Evolutionary conservation across 1,140 invertebrate genomes (phyloP), one percentile per base, ranked within the genome.

Genomic region (Brevipalpus yothersi): DNA sequence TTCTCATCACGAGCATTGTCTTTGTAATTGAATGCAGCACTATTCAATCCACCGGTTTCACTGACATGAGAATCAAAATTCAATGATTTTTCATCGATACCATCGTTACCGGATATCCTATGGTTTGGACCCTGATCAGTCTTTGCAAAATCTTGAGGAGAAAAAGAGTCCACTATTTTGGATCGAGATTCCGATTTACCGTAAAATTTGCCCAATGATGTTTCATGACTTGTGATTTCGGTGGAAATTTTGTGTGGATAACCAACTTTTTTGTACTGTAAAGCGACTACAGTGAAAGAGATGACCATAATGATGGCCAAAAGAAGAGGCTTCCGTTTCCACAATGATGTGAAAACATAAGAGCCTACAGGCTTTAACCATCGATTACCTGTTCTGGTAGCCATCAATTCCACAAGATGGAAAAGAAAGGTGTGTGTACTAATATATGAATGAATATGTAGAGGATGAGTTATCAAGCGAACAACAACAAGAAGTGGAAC

Each of bases 281-380:
- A 51, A 21, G 62, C 65, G 0, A 66, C 51, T 8, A 66, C 54
- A 23, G 63, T 53, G 2, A 66, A 43, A 12, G 61, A 60, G 0
- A 59, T 56, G 23, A 62, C 59, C 58, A 65, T 58, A n/a, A 65
- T 59, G 19, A 58, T 58, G 12, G 61, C 62, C 49, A 66, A 56
- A 9, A 66, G 49, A n/a, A 66, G 49, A 19, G 62, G 60, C 53
- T 65, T 65, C 12, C 63, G 47, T 39, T 63, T 53, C 64, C 64
- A 66, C 10, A 63, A 19, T 1, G 65, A 66, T n/a, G 49, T 51
- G 9, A 51, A 51, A n/a, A 51, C 21, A 17, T 51, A 51, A 51
- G 3, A 51, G 17, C 49, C n/a, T 3, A 51, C 21, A 10, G 49
- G 49, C 21, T 15, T 51, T 9, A 51, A 19, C n/a, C 43, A 45